Base-by-base conservation (phyloP, 1,140 invertebrate species). In the Calliopsis andreniformis region DNA sequence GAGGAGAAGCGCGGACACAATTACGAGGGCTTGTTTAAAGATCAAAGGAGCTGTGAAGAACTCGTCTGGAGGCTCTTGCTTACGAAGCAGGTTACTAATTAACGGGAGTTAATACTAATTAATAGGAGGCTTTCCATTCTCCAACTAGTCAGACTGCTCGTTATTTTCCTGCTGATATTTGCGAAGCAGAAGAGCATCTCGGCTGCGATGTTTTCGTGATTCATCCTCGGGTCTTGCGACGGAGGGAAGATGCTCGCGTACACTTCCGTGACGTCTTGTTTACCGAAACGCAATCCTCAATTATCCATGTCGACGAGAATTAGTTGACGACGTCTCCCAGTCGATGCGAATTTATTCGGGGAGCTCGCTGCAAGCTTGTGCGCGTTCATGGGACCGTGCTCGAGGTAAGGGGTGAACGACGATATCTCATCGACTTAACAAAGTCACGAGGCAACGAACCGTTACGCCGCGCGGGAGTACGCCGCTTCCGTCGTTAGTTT, bases 281-380 rank as follows among this genome's bases (percentile, higher is more conserved):
- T 83, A 83, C 53, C 25, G 47, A 18, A 23, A 32, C 70, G 66
- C 42, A 58, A 68, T 72, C 28, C 68, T 62, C 76, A 69, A 82
- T 86, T 86, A 85, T 80, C 73, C 64, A 30, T 78, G 32, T 72
- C 82, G 55, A 32, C 20, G 75, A 30, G 49, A 83, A 84, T 84
- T 73, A 83, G 77, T 83, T 77, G 64, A 49, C 64, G 47, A 68
- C 43, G 39, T 12, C 43, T 3, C 51, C 55, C 16, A 69, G 56
- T 69, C 73, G 61, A 55, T 18, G 47, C 30, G 67, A 77, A 77
- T 83, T 84, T 80, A 77, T 72, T 79, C 67, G 55, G 4, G 61
- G 56, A 35, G 8, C 53, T 16, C 28, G 32, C 39, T 39, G 35
- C 55, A 59, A 58, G 39, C 61, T 28, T 12, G 35, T 32, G 23